Evolutionary conservation across 2,113 vertebrate species (phyloP).

Genomic region (Fulmarus glacialis): DNA sequence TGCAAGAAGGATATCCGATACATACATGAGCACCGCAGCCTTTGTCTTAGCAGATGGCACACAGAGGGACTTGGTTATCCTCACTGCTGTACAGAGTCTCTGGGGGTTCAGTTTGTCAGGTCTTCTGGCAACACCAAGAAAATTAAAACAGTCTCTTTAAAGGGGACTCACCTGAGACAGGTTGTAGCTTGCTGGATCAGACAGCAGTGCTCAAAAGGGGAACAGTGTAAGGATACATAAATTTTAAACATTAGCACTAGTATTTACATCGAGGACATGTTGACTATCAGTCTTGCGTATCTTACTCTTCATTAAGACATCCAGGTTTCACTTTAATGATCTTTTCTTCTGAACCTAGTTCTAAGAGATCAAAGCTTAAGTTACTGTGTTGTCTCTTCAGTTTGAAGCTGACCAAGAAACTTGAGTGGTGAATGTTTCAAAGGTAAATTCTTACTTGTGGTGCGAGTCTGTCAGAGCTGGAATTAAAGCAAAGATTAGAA

Average conservation of each 20-base stretch:
- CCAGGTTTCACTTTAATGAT: background rate
- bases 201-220: background rate
- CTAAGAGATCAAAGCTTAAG: conserved; percentile 46
- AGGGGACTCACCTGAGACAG: background rate
- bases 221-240: background rate
- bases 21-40: background rate
- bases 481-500: conserved; percentile 24
- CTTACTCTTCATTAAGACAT: background rate
- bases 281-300: background rate
- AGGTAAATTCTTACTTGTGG: background rate
- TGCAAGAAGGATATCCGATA: background rate
- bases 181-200: background rate
- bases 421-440: conserved; percentile 5
- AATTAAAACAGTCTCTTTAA: background rate
- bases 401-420: conserved; percentile 6
- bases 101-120: background rate
- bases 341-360: background rate
- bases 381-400: background rate
- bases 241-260: background rate
- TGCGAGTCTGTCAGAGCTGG: conserved; percentile 8
- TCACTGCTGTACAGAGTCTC: background rate
- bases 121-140: background rate
- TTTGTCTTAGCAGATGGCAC: fast-evolving
- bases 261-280: background rate
- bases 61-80: background rate